phyloP scores from a whole-genome alignment of 2,113 vertebrate genomes.

The Barnardius zonarius region DNA sequence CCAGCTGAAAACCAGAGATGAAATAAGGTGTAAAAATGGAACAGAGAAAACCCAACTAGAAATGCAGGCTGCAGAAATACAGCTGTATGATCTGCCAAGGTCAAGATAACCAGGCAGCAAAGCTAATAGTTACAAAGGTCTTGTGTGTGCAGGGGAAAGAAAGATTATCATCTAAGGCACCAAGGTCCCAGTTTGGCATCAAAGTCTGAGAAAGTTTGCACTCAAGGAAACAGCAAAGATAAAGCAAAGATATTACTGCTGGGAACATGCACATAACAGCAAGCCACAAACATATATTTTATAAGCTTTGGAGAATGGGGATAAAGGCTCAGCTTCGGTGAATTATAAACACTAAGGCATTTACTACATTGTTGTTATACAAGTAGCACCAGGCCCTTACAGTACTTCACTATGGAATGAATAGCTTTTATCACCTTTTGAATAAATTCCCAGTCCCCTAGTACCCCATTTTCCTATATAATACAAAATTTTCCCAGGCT shows the following conservation, averaged over 20 bases:
- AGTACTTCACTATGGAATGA: not conserved
- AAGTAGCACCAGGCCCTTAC: not conserved
- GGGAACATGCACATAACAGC: not conserved
- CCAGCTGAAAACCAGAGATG: not conserved
- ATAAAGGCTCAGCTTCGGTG: not conserved
- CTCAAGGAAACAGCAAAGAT: not conserved
- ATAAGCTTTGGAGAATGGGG: not conserved
- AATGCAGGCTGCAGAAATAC: not conserved
- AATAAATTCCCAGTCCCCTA: not conserved
- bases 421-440: not conserved
- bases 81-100: not conserved
- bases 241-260: not conserved
- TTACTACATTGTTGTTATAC: not conserved
- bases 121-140: not conserved
- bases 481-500: not conserved
- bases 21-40: not conserved
- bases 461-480: not conserved
- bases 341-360: not conserved
- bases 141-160: too few species aligned
- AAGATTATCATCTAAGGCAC: not conserved
- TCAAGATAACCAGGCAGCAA: not conserved
- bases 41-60: rapidly evolving
- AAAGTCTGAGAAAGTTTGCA: not conserved
- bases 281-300: not conserved
- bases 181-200: not conserved